Conservation (phyloP, 64 coral and sea anemone genomes). For the Montipora capricornis region DNA sequence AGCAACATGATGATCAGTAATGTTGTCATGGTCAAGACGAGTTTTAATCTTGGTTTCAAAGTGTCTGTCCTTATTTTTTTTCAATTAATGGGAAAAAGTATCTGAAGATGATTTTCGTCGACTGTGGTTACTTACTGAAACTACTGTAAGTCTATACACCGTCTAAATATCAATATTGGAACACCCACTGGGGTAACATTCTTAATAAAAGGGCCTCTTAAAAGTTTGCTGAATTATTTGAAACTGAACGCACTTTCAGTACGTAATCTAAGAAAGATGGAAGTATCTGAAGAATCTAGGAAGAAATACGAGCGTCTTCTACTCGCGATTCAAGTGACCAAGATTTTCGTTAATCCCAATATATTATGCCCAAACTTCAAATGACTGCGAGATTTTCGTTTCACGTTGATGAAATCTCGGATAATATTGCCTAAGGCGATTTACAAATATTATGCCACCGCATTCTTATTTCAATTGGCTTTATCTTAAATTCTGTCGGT, state of each 20-base stretch:
- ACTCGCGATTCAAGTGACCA: not conserved
- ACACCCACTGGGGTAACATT: not conserved
- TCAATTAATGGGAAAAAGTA: too few relatives aligned
- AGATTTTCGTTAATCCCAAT: not conserved
- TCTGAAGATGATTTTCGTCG: too few relatives aligned
- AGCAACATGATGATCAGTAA: too few relatives aligned
- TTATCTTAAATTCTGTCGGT: not conserved
- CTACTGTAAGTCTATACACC: too few relatives aligned
- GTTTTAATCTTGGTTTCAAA: too few relatives aligned
- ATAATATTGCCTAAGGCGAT: not conserved
- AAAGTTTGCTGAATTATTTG: not conserved
- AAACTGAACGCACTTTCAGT: conserved; percentile 5
- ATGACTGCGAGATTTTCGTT: not conserved
- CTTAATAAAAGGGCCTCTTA: conserved; percentile 19
- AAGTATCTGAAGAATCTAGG: not conserved
- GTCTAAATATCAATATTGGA: not conserved
- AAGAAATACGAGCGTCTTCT: too few relatives aligned
- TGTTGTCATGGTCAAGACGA: too few relatives aligned
- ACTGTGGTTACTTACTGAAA: too few relatives aligned
- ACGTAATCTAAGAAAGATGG: not conserved
- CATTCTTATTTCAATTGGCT: conserved; percentile 19
- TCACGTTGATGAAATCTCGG: not conserved
- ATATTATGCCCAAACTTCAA: not conserved
- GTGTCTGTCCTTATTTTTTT: too few relatives aligned
- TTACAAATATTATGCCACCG: conserved; percentile 3